These are phyloP conservation scores for Petrocephalus schoutedeni DNA, from an alignment of 2,797 vertebrate species.

Conservation along the genomic window DNA sequence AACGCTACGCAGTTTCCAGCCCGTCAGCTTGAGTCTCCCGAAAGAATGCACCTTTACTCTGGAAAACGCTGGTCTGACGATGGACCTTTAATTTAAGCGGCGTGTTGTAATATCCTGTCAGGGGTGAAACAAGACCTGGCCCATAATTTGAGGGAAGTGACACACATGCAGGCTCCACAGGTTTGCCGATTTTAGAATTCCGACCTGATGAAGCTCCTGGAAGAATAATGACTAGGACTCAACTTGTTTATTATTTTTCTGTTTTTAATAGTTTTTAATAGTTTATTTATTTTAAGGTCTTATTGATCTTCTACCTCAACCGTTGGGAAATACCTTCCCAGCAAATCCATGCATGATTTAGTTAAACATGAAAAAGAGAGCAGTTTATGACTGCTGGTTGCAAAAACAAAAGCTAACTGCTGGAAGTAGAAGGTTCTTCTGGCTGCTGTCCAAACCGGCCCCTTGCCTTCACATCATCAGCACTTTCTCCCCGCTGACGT, in stretches of 20 bases:
- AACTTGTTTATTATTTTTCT: background rate
- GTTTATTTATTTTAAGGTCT: background rate
- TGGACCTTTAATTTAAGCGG: background rate
- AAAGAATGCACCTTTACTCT: background rate
- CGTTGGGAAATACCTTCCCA: background rate
- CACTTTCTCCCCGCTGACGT: background rate
- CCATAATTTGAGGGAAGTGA: background rate
- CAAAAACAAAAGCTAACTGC: background rate
- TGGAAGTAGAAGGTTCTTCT: background rate
- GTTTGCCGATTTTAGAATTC: background rate
- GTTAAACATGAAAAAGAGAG: background rate
- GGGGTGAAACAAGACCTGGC: background rate
- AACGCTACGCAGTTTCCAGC: background rate
- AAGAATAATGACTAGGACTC: background rate
- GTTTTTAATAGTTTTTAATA: background rate
- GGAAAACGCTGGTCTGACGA: background rate
- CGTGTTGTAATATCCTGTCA: background rate
- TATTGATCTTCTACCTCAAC: background rate
- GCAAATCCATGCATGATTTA: background rate
- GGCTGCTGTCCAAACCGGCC: background rate
- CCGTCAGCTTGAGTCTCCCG: background rate
- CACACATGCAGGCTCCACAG: background rate
- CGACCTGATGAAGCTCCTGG: background rate
- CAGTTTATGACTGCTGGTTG: background rate
- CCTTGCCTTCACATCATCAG: background rate